These are phyloP conservation scores for Anthrax anthrax DNA, from an alignment of 2,888 invertebrate species.

Conservation along the genomic window DNA sequence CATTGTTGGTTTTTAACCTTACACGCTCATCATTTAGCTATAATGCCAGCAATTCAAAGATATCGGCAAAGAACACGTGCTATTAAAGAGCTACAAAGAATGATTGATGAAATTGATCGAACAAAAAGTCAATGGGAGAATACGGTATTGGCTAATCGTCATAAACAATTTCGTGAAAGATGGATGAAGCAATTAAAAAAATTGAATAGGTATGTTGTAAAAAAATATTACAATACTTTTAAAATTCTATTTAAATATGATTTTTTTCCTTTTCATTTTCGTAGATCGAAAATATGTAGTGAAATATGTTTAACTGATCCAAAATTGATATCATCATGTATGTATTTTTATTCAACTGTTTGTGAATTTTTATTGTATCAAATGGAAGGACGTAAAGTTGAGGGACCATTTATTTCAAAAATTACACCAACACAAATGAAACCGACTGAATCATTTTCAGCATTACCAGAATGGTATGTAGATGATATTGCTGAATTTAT, in stretches of 20 bases:
- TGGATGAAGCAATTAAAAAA: constrained; percentile 80
- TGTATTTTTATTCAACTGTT: constrained; percentile 78
- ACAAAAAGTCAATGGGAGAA: constrained; percentile 73
- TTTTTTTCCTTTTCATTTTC: not conserved
- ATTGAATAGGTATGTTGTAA: constrained; percentile 42
- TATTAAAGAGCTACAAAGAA: constrained; percentile 66
- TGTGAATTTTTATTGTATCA: constrained; percentile 61
- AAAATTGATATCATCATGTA: constrained; percentile 60
- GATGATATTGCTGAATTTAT: constrained; percentile 96
- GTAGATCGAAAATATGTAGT: constrained; percentile 76
- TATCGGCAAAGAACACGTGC: constrained; percentile 56
- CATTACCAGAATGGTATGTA: constrained; percentile 93
- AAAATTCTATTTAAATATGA: not conserved
- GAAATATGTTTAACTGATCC: constrained; percentile 82
- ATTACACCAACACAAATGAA: constrained; percentile 44
- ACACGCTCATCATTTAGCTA: constrained; percentile 83
- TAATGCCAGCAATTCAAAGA: constrained; percentile 78
- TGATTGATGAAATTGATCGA: constrained; percentile 68
- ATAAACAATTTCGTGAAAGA: constrained; percentile 67
- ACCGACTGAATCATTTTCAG: constrained; percentile 63
- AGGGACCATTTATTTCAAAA: constrained; percentile 35
- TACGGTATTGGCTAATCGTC: constrained; percentile 58
- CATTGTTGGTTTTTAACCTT: constrained; percentile 95
- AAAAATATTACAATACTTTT: not conserved
- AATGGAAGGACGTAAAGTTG: constrained; percentile 42